Evolutionary conservation across 2,888 invertebrate species (phyloP).

Genomic region (Sphaerophoria rueppellii): DNA sequence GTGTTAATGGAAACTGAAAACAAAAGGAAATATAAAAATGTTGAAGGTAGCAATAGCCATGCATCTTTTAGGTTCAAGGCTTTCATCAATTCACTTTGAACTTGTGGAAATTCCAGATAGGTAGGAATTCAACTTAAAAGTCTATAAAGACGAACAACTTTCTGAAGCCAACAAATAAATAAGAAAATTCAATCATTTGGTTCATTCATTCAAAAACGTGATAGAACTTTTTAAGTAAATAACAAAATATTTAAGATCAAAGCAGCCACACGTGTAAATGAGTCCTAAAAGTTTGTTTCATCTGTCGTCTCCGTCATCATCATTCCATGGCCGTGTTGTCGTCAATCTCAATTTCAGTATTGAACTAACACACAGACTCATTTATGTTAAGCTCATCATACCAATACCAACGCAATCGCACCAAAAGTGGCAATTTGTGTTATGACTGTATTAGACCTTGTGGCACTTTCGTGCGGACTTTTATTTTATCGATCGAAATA

Average conservation of each 20-base stretch:
- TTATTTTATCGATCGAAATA: conserved; percentile 42
- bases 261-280: conserved; percentile 70
- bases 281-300: conserved; percentile 36
- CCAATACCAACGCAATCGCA: not conserved
- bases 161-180: conserved; percentile 51
- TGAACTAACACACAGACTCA: conserved; percentile 27
- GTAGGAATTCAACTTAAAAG: conserved; percentile 30
- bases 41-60: not conserved
- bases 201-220: conserved; percentile 71
- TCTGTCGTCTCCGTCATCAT: no score
- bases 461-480: conserved; percentile 36
- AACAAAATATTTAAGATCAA: conserved; percentile 54
- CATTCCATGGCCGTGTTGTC: not conserved
- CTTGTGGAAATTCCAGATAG: not conserved
- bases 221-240: conserved; percentile 65
- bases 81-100: conserved; percentile 25
- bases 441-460: conserved; percentile 65
- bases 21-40: not conserved
- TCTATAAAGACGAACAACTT: conserved; percentile 44
- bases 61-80: conserved; percentile 9
- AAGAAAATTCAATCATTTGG: conserved; percentile 70
- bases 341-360: conserved; percentile 16
- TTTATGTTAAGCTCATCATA: no score
- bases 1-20: conserved; percentile 8
- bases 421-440: conserved; percentile 52